Percentiles rank a stretch among this genome's conserved stretches.
phyloP scores from a whole-genome alignment of 2,113 vertebrate species.

The Syrmaticus mikado region DNA sequence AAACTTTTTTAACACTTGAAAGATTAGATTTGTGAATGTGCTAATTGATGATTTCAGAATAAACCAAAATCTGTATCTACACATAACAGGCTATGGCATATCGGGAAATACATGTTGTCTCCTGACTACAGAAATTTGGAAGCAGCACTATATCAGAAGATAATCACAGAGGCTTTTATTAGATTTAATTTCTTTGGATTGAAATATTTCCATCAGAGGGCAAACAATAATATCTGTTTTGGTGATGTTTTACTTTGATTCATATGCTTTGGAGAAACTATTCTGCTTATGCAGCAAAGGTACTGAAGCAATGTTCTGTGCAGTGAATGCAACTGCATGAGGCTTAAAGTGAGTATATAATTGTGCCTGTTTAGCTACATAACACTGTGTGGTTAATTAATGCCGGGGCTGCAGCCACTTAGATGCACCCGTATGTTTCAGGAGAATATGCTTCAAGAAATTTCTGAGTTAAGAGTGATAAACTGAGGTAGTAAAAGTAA shows the following conservation, averaged over 20 bases:
- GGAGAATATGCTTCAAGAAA: not conserved
- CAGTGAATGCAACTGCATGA: not conserved
- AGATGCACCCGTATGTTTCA: not conserved
- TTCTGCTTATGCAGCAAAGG: not conserved
- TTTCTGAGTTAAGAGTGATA: not conserved
- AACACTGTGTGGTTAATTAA: conserved; percentile 1
- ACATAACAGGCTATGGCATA: rapidly evolving
- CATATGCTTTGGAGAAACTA: not conserved
- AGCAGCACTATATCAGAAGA: not conserved
- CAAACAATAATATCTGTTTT: not conserved
- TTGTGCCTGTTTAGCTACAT: not conserved
- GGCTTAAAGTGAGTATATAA: not conserved
- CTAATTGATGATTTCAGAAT: not conserved
- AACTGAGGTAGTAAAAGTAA: not conserved
- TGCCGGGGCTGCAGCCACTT: not conserved
- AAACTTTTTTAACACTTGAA: not conserved
- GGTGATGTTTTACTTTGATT: not conserved
- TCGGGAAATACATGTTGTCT: not conserved
- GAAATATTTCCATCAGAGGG: not conserved
- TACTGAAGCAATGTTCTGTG: not conserved
- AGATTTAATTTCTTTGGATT: not conserved
- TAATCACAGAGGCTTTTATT: not conserved
- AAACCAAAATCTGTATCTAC: not conserved
- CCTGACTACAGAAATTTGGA: not conserved
- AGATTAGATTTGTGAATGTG: not conserved